Percentiles rank a stretch among this genome's conserved stretches.
Evolutionary conservation across 2,888 invertebrate genomes (phyloP).

Genomic region (Timema cristinae): DNA sequence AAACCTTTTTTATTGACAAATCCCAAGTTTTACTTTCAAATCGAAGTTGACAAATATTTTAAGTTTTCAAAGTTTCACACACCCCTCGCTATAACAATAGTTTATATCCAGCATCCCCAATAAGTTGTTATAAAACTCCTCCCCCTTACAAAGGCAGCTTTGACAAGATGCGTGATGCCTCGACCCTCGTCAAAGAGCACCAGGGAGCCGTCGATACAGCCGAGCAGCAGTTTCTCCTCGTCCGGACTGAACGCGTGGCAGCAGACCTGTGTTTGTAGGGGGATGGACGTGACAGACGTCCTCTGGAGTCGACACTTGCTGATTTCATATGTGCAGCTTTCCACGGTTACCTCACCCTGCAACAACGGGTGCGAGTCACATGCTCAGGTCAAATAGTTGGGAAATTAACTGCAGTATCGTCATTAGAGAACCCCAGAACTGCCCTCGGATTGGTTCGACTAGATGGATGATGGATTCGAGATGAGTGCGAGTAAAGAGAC

Average conservation of each 20-base stretch:
- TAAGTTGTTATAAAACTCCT: no score
- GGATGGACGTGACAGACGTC: slow-evolving; percentile 62
- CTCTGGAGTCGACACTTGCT: slow-evolving; percentile 58
- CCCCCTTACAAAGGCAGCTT: slow-evolving; percentile 72
- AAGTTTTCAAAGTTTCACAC: no score
- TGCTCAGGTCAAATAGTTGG: background rate
- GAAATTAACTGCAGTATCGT: background rate
- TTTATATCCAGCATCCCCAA: no score
- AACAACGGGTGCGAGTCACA: slow-evolving; percentile 15
- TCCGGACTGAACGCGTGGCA: slow-evolving; percentile 64
- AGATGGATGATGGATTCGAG: no score
- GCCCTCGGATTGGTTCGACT: no score
- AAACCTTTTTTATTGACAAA: no score
- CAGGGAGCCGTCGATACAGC: slow-evolving; percentile 81
- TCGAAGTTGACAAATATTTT: no score
- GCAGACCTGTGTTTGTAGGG: slow-evolving; percentile 65
- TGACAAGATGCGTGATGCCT: slow-evolving; percentile 69
- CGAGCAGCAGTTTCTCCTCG: slow-evolving; percentile 70
- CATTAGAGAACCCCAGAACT: background rate
- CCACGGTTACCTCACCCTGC: slow-evolving; percentile 64
- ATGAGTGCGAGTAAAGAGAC: no score
- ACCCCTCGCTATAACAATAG: no score
- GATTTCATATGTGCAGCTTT: slow-evolving; percentile 61
- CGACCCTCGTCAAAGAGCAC: slow-evolving; percentile 72
- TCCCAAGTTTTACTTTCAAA: no score